phyloP scores from a whole-genome alignment of 2,113 vertebrate genomes.

The Channa argus region DNA sequence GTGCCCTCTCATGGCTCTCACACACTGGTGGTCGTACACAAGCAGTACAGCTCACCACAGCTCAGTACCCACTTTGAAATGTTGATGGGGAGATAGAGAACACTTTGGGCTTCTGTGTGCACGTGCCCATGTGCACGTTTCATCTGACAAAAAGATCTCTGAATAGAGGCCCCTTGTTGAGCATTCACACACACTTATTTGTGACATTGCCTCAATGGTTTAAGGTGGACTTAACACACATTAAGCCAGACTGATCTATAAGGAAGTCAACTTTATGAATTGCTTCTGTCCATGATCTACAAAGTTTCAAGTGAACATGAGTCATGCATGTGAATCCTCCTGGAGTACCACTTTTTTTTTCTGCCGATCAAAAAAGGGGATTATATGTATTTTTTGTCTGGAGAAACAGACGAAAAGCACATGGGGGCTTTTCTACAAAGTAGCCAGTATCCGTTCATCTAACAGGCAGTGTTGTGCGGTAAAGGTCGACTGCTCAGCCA shows the following conservation, averaged over 20 bases:
- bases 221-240: conserved; percentile 35
- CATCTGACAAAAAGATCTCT: conserved; percentile 43
- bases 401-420: conserved; percentile 31
- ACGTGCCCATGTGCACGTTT: conserved; percentile 25
- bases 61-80: conserved; percentile 38
- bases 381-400: conserved; percentile 36
- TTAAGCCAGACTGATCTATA: conserved; percentile 37
- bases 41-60: conserved; percentile 22
- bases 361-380: conserved; percentile 37
- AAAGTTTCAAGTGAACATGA: conserved; percentile 42
- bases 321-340: conserved; percentile 41
- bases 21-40: conserved; percentile 8
- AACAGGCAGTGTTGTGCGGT: conserved; percentile 18
- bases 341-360: conserved; percentile 49
- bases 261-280: conserved; percentile 49
- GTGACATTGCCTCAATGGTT: conserved; percentile 29
- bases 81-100: conserved; percentile 16
- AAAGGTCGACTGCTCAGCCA: conserved; percentile 18
- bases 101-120: conserved; percentile 28
- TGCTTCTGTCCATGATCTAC: conserved; percentile 19
- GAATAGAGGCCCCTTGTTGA: conserved; percentile 61
- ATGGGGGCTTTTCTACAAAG: conserved; percentile 38
- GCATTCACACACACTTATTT: conserved; percentile 21
- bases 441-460: conserved; percentile 54
- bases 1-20: conserved; percentile 1